phyloP scores from a whole-genome alignment of 2,113 vertebrate genomes.

The Holacanthus passer region DNA sequence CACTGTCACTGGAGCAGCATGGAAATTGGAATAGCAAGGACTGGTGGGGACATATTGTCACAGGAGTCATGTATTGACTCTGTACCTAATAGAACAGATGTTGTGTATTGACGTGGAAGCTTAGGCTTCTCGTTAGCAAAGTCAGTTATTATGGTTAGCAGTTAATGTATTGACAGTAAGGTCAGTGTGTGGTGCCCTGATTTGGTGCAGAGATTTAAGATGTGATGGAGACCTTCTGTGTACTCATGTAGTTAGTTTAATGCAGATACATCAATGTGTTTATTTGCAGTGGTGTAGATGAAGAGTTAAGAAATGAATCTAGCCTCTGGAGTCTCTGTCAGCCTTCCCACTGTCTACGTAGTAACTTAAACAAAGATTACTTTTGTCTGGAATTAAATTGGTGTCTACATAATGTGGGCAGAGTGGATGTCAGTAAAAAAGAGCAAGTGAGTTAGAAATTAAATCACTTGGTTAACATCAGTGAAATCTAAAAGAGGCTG shows the following conservation, averaged over 20 bases:
- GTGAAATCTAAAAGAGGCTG: not conserved
- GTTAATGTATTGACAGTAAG: constrained; percentile 12
- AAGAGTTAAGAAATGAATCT: not conserved
- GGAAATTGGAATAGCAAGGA: not conserved
- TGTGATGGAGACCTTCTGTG: not conserved
- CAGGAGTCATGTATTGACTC: constrained; percentile 15
- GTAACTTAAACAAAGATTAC: not conserved
- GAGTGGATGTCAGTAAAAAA: not conserved
- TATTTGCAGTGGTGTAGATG: not conserved
- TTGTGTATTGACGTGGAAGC: constrained; percentile 4
- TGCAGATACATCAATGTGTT: not conserved
- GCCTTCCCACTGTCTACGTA: not conserved
- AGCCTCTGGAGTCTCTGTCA: not conserved
- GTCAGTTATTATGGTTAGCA: constrained; percentile 28
- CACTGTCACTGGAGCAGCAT: constrained; percentile 1
- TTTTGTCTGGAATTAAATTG: not conserved
- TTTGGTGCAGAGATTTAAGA: not conserved
- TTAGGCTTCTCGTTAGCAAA: constrained; percentile 2
- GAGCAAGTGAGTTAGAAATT: not conserved
- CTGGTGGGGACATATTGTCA: not conserved
- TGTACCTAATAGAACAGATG: constrained; percentile 3
- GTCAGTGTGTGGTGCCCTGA: not conserved
- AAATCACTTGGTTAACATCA: not conserved
- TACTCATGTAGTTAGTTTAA: not conserved
- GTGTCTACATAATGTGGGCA: not conserved